Percentiles rank a stretch among this genome's conserved stretches.
Evolutionary conservation across 2,797 vertebrate species (phyloP).

Genomic region (Ambastaia sidthimunki): DNA sequence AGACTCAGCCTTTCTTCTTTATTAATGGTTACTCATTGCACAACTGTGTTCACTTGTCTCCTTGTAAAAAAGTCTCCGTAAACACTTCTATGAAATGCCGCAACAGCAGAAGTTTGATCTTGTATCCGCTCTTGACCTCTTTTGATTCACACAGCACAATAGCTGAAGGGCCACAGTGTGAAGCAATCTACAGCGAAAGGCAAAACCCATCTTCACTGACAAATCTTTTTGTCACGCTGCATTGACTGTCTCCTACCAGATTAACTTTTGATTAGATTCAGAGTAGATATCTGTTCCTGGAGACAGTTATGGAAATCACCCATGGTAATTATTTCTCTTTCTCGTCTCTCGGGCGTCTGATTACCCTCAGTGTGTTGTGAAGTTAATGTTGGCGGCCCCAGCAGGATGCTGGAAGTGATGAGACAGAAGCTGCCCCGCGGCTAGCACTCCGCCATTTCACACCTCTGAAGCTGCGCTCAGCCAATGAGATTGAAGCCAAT

Average conservation of each 20-base stretch:
- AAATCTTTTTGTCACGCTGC: conserved; percentile 29
- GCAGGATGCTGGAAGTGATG: conserved; percentile 89
- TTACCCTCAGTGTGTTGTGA: conserved; percentile 95
- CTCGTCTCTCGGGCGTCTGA: conserved; percentile 82
- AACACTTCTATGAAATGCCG: not conserved
- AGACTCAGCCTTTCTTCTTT: conserved; percentile 1
- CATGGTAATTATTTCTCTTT: conserved; percentile 71
- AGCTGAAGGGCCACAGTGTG: conserved; percentile 1
- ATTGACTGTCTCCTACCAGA: conserved; percentile 56
- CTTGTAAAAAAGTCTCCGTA: not conserved
- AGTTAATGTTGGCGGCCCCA: conserved; percentile 94
- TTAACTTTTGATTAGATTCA: conserved; percentile 63
- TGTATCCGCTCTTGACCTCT: not conserved
- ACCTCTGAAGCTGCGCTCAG: conserved; percentile 87
- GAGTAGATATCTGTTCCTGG: conserved; percentile 55
- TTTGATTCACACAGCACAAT: not conserved
- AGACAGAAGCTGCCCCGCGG: conserved; percentile 92
- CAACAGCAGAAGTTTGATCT: not conserved
- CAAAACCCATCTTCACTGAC: not conserved
- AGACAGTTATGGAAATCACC: conserved; percentile 60
- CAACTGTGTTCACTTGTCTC: conserved; percentile 5
- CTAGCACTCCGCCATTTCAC: conserved; percentile 89
- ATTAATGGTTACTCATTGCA: not conserved
- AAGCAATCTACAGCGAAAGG: not conserved
- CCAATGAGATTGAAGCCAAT: conserved; percentile 85